Percentiles rank a stretch among this genome's conserved stretches.
Evolutionary conservation across 2,888 invertebrate species (phyloP).

Genomic region (Ennomos quercinarius): DNA sequence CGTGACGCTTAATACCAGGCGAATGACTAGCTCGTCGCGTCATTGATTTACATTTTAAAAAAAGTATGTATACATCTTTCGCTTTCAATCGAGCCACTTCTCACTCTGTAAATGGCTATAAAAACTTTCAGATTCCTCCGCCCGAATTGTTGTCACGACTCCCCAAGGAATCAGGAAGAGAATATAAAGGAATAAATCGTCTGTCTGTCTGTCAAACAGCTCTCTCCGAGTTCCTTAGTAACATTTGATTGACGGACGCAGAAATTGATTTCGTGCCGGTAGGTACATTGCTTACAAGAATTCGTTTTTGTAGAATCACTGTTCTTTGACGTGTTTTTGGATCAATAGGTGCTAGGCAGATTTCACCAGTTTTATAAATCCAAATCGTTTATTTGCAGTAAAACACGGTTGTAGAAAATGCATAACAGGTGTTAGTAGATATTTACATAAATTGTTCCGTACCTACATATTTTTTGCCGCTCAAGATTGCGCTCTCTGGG

Average conservation of each 20-base stretch:
- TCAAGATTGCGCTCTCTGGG: no score
- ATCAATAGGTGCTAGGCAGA: no score
- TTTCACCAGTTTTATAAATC: no score
- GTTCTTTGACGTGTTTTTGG: conserved; percentile 14
- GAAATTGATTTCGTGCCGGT: conserved; percentile 37
- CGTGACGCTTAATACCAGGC: no score
- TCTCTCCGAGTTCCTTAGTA: conserved; percentile 23
- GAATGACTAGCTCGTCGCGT: no score
- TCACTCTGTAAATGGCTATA: conserved; percentile 8
- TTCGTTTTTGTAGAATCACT: conserved; percentile 26
- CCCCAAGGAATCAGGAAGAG: conserved; percentile 25
- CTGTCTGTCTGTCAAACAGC: conserved; percentile 38
- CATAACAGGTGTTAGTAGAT: no score
- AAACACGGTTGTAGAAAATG: no score
- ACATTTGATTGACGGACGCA: conserved; percentile 31
- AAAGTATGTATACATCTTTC: background rate
- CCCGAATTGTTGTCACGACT: conserved; percentile 18
- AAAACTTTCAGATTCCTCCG: conserved; percentile 12
- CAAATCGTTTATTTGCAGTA: no score
- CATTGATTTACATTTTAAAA: no score
- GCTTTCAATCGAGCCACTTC: background rate
- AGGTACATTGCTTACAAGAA: conserved; percentile 22
- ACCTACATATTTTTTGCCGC: no score
- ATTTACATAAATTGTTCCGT: no score
- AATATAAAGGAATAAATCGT: conserved; percentile 35